Conservation (phyloP, 2,113 vertebrate genomes). For the Entelurus aequoreus region DNA sequence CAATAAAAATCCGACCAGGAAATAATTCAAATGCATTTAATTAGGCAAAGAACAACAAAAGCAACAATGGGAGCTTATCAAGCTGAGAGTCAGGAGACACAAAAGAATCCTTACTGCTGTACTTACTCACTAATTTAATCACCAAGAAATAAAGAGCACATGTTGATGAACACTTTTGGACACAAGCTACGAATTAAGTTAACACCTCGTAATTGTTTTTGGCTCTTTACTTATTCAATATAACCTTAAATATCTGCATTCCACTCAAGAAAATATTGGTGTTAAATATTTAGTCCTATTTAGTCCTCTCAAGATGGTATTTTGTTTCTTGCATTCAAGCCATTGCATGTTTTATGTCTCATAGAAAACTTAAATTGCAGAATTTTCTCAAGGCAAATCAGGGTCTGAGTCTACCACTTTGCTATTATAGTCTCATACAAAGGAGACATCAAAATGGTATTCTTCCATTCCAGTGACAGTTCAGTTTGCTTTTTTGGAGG, state of each 20-base stretch:
- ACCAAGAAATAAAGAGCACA: conserved; percentile 13
- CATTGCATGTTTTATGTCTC: conserved; percentile 15
- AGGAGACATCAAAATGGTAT: conserved; percentile 29
- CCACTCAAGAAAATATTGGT: not conserved
- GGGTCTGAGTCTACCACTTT: conserved; percentile 27
- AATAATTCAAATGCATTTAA: conserved; percentile 3
- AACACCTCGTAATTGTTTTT: conserved; percentile 25
- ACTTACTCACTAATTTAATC: conserved; percentile 32
- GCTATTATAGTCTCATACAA: not conserved
- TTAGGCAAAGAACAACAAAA: conserved; percentile 28
- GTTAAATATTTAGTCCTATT: not conserved
- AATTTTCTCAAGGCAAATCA: conserved; percentile 35
- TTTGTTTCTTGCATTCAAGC: conserved; percentile 7
- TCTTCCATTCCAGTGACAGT: conserved; percentile 35
- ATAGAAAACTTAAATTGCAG: conserved; percentile 19
- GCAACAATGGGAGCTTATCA: conserved; percentile 17
- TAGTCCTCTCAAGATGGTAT: conserved; percentile 1
- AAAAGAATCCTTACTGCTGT: conserved; percentile 15
- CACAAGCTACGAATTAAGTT: conserved; percentile 12
- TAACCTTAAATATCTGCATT: conserved; percentile 13
- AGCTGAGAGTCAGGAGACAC: conserved; percentile 15
- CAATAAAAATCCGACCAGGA: too few relatives aligned
- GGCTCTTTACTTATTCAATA: conserved; percentile 33
- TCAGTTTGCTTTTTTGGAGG: conserved; percentile 46
- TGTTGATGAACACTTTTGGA: conserved; percentile 10